Percentiles rank a stretch among this genome's conserved stretches.
These are phyloP conservation scores for Hirtodrosophila confusa DNA, from an alignment of 2,888 invertebrate genomes.

Conservation along the genomic window DNA sequence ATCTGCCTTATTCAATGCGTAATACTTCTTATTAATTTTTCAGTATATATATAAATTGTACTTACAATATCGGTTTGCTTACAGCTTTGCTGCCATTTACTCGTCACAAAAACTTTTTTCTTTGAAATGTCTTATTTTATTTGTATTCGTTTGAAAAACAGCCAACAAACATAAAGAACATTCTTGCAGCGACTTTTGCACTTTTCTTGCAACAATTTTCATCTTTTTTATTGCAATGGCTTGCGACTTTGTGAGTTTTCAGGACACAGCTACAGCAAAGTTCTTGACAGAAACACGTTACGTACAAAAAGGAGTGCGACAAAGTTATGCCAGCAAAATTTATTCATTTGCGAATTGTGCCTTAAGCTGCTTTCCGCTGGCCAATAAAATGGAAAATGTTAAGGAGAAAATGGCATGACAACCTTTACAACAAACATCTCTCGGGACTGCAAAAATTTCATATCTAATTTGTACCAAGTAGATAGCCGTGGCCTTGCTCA, in stretches of 20 bases:
- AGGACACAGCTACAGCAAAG: background rate
- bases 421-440: conserved; percentile 13
- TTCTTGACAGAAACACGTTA: conserved; percentile 5
- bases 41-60: no score
- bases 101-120: conserved; percentile 22
- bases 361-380: conserved; percentile 31
- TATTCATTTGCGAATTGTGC: conserved; percentile 12
- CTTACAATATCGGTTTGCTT: no score
- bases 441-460: conserved; percentile 29
- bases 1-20: no score
- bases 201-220: conserved; percentile 26
- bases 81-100: background rate
- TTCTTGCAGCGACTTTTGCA: conserved; percentile 42
- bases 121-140: conserved; percentile 2
- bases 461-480: conserved; percentile 54
- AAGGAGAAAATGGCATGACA: conserved; percentile 19
- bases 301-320: conserved; percentile 2
- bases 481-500: conserved; percentile 10
- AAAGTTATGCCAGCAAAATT: conserved; percentile 12
- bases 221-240: conserved; percentile 20
- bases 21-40: no score
- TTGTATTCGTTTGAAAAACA: background rate
- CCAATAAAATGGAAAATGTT: conserved; percentile 16
- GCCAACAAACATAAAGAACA: conserved; percentile 18
- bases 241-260: conserved; percentile 29